Evolutionary conservation across 2,888 invertebrate genomes (phyloP).

Genomic region (Pheosia gnoma): DNA sequence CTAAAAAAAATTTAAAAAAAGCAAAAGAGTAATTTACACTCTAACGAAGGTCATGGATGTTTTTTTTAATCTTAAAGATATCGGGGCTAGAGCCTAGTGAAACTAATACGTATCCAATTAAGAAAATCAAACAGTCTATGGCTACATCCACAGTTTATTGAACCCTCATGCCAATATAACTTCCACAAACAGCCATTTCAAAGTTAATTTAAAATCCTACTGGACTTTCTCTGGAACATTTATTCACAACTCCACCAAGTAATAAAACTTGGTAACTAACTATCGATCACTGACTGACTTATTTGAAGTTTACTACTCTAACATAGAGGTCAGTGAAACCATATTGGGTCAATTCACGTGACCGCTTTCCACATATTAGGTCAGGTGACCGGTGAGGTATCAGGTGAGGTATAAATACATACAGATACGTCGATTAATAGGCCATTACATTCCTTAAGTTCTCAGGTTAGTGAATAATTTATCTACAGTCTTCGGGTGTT

Average conservation of each 20-base stretch:
- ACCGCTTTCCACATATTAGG: slow-evolving; percentile 24
- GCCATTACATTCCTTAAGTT: too few species aligned
- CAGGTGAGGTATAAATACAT: not conserved
- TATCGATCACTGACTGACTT: slow-evolving; percentile 16
- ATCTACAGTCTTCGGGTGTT: too few species aligned
- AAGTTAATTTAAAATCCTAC: not conserved
- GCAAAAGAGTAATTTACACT: too few species aligned
- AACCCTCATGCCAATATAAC: not conserved
- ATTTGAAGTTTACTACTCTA: slow-evolving; percentile 17
- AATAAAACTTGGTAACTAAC: not conserved
- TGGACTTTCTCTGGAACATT: not conserved
- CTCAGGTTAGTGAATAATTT: too few species aligned
- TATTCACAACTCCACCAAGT: not conserved
- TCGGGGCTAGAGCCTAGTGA: too few species aligned
- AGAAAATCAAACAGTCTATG: too few species aligned
- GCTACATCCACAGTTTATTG: not conserved
- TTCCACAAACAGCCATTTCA: not conserved
- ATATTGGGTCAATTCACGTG: slow-evolving; percentile 27
- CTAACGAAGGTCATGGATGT: too few species aligned
- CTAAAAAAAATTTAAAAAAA: too few species aligned
- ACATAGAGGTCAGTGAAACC: slow-evolving; percentile 22
- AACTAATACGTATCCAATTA: too few species aligned
- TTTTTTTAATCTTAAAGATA: too few species aligned
- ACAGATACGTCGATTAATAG: too few species aligned
- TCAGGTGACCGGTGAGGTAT: not conserved